A percentile compares a stretch with the other conserved stretches of the same genome.
Conservation (phyloP, 2,888 invertebrate species). For the Acronicta leporina region DNA sequence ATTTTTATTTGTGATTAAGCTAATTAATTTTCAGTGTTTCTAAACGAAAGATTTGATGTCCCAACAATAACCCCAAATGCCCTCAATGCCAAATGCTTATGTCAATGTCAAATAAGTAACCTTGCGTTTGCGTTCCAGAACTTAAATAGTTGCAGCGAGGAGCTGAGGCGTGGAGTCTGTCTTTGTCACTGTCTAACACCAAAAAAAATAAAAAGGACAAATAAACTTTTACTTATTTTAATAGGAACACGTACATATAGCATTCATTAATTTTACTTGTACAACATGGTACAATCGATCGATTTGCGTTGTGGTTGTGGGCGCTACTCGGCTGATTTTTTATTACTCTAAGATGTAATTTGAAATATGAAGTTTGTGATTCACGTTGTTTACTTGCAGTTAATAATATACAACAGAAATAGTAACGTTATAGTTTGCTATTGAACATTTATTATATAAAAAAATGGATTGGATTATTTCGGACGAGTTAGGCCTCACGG, state of each 20-base stretch:
- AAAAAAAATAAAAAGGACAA: not conserved
- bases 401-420: conserved; percentile 10
- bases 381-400: conserved; percentile 16
- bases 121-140: no score
- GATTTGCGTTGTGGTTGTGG: conserved; percentile 52
- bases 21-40: no score
- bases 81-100: no score
- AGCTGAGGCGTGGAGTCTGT: no score
- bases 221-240: no score
- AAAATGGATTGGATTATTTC: conserved; percentile 94
- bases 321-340: conserved; percentile 14
- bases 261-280: not conserved
- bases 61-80: no score
- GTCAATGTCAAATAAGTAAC: no score
- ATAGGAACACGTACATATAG: conserved; percentile 19
- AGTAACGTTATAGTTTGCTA: conserved; percentile 36
- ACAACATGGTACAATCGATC: conserved; percentile 25
- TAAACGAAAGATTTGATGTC: no score
- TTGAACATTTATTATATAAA: conserved; percentile 10
- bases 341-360: conserved; percentile 9
- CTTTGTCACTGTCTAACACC: conserved; percentile 8
- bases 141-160: no score
- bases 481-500: conserved; percentile 92
- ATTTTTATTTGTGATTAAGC: no score
- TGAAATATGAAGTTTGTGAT: conserved; percentile 49